These are phyloP conservation scores for Crenichthys baileyi DNA, from an alignment of 2,797 vertebrate genomes.

Conservation along the genomic window DNA sequence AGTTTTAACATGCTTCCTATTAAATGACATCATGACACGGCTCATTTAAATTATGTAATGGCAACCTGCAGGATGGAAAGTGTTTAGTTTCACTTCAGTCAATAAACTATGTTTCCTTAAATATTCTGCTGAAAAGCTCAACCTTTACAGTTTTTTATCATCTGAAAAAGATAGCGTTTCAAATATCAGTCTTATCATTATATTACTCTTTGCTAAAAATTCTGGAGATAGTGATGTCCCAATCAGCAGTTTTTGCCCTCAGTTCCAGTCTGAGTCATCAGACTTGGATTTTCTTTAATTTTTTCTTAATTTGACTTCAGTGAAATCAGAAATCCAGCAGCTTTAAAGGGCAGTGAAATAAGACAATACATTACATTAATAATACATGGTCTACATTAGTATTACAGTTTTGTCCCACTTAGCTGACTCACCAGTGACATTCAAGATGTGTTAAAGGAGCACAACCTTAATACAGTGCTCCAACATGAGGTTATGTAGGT, in stretches of 20 bases:
- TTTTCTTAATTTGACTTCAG: neutral
- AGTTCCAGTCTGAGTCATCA: neutral
- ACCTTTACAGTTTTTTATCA: slow-evolving; percentile 4
- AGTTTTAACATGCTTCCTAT: slow-evolving; percentile 63
- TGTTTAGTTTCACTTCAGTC: slow-evolving; percentile 40
- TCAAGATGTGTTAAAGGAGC: neutral
- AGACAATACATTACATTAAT: neutral
- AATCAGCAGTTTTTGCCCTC: neutral
- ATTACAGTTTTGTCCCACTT: neutral
- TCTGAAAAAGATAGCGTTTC: neutral
- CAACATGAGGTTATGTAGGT: neutral
- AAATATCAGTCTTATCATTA: neutral
- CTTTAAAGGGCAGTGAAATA: neutral
- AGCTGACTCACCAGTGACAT: neutral
- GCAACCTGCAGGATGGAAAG: slow-evolving; percentile 47
- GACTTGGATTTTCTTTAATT: neutral
- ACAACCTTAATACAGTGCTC: neutral
- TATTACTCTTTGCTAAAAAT: neutral
- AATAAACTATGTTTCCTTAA: slow-evolving; percentile 9
- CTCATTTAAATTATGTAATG: slow-evolving; percentile 74
- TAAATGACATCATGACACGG: slow-evolving; percentile 72
- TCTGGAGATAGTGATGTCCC: neutral
- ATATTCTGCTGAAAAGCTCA: slow-evolving; percentile 11
- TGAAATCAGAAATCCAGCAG: neutral
- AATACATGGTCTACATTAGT: neutral